Base-by-base conservation (phyloP, 2,888 invertebrate species). In the Ectemnius continuus region DNA sequence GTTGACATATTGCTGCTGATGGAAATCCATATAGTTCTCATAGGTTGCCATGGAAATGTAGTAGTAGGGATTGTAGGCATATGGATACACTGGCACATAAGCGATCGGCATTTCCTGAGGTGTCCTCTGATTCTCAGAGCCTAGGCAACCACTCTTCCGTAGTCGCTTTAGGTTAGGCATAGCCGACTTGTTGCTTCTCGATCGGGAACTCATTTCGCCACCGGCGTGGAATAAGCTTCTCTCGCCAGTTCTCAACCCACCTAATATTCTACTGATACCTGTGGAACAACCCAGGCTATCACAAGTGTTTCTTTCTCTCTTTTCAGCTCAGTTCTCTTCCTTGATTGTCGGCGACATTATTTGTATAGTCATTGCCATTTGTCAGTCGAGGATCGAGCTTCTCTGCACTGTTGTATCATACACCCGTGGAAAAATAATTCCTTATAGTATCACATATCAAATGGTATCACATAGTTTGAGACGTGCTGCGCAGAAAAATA, bases 121-220 rank as follows among this genome's bases (percentile, higher is more conserved):
- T 23, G 70, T 59, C 28, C 78, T 78, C n/a, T 74, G 73, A 65
- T 85, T 73, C 81, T 78, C 79, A 52, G 57, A 77, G 46, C 65
- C 26, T 8, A 56, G 58, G 59, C 60, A 63, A 67, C 76, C 70
- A 11, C 48, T 73, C 45, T 67, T 60, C 47, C 18, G 61, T n/a
- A 56, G 11, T 63, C 71, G 71, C 5, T 68, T 70, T 28, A 71
- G 56, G 52, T 75, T 61, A 56, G 73, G 23, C 28, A 56, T 20
- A 28, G 68, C n/a, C 11, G 59, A 72, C 28, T 63, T 47, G 61
- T 73, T 71, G 52, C 68, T 74, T 46, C 70, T 61, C 74, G 71
- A 14, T 11, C 79, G 73, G 8, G 72, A 73, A 52, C 65, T 64
- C 79, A 75, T 79, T 46, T 28, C 59, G 45, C 20, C 36, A 36